Conservation (phyloP, 2,888 invertebrate species). For the Eupeodes latifasciatus region DNA sequence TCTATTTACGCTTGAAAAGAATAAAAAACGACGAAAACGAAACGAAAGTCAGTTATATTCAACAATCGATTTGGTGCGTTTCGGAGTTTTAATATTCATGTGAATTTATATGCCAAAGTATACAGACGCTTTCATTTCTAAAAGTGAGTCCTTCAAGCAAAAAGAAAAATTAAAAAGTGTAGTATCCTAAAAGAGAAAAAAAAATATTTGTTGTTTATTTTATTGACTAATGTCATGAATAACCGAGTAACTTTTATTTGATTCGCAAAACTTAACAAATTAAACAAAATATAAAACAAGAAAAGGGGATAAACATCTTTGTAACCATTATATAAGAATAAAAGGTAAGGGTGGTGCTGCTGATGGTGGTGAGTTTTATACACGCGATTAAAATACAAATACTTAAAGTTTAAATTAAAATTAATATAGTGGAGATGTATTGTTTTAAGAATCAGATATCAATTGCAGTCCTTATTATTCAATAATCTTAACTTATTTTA, state of each 20-base stretch:
- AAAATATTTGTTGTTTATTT: neutral
- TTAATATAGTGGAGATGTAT: neutral
- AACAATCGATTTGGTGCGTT: constrained; percentile 70
- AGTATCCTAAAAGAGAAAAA: neutral
- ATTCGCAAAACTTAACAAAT: neutral
- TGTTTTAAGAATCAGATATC: neutral
- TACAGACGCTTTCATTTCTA: constrained; percentile 32
- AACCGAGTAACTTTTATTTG: neutral
- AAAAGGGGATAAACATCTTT: constrained; percentile 12
- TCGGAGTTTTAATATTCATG: constrained; percentile 32
- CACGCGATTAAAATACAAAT: neutral
- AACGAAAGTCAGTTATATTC: constrained; percentile 38
- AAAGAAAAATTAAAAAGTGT: neutral
- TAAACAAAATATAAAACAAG: neutral
- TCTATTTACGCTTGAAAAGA: constrained; percentile 2
- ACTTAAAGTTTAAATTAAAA: neutral
- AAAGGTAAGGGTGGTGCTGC: constrained; percentile 12
- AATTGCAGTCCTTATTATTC: too few species aligned
- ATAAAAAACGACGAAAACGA: neutral
- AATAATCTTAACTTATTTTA: neutral
- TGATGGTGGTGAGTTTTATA: constrained; percentile 11
- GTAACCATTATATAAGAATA: constrained; percentile 21
- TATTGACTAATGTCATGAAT: neutral
- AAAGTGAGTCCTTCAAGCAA: constrained; percentile 21
- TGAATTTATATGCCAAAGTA: constrained; percentile 40